A percentile compares a stretch with the other conserved stretches of the same genome.
These are phyloP conservation scores for Florisuga fusca DNA, from an alignment of 2,797 vertebrate species.

Conservation along the genomic window DNA sequence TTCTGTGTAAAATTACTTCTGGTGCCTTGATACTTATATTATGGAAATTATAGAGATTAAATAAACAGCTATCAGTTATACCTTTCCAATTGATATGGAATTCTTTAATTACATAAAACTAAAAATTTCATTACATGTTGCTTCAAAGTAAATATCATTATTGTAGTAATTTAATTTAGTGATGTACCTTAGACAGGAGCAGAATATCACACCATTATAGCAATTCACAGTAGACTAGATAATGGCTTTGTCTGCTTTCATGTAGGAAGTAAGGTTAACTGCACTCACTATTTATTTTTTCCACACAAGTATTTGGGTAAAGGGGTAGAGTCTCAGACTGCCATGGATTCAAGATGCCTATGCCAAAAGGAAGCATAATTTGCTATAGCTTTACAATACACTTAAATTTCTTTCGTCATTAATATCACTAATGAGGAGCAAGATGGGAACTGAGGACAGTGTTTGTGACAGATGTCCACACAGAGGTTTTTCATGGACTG, in stretches of 20 bases:
- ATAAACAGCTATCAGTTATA: not conserved
- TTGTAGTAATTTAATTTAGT: not conserved
- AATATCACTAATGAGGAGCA: not conserved
- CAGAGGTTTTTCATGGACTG: not conserved
- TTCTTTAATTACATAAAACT: not conserved
- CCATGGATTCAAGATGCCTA: not conserved
- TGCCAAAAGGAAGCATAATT: not conserved
- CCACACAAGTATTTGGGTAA: not conserved
- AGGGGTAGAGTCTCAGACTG: not conserved
- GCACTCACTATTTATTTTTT: not conserved
- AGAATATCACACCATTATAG: not conserved
- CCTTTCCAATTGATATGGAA: not conserved
- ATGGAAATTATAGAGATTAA: not conserved
- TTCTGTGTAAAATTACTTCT: not conserved
- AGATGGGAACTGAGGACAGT: not conserved
- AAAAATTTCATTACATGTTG: not conserved
- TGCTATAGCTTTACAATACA: not conserved
- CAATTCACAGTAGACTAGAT: not conserved
- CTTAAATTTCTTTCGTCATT: not conserved
- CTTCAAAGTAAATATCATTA: not conserved
- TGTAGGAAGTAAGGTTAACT: not conserved
- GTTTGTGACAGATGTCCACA: not conserved
- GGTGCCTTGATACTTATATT: not conserved
- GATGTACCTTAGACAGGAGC: not conserved
- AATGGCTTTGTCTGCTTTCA: not conserved